Conservation (phyloP, 2,113 vertebrate species). For the Lepisosteus osseus region DNA sequence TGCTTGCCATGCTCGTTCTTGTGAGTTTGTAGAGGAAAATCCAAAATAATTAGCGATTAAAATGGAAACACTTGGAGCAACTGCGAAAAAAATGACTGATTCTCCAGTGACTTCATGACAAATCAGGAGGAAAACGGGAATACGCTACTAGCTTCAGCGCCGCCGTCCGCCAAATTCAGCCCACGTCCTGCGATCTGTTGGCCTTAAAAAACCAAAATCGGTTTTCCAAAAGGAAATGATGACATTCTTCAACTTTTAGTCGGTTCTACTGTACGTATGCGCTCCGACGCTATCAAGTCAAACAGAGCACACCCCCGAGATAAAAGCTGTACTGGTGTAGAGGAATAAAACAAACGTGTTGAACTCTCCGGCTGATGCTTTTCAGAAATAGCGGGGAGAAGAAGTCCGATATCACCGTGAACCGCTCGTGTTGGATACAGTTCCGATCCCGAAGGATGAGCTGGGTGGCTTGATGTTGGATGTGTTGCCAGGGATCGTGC, state of each 20-base stretch:
- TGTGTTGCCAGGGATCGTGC: slow-evolving; percentile 46
- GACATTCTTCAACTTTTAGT: slow-evolving; percentile 39
- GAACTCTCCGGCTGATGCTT: slow-evolving; percentile 37
- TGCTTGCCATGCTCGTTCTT: slow-evolving; percentile 3
- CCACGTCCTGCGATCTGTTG: not conserved
- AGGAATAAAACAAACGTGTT: slow-evolving; percentile 37
- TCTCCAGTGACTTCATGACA: slow-evolving; percentile 18
- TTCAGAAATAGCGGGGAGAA: slow-evolving; percentile 34
- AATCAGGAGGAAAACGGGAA: slow-evolving; percentile 3
- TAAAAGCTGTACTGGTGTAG: slow-evolving; percentile 37
- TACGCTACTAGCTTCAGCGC: slow-evolving; percentile 4
- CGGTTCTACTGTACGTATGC: slow-evolving; percentile 33
- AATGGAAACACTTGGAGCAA: not conserved
- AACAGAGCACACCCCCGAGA: slow-evolving; percentile 36
- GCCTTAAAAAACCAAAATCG: no score
- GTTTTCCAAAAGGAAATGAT: not conserved
- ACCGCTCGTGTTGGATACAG: slow-evolving; percentile 42
- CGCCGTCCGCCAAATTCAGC: slow-evolving; percentile 3
- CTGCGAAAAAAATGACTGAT: slow-evolving; percentile 4
- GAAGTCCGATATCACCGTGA: slow-evolving; percentile 45
- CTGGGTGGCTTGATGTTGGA: slow-evolving; percentile 45
- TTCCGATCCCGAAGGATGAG: slow-evolving; percentile 38
- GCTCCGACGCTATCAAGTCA: slow-evolving; percentile 45
- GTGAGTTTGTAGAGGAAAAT: no score
- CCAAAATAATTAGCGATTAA: not conserved